phyloP scores from a whole-genome alignment of 2,888 invertebrate genomes.

The Folsomia manolachei region DNA sequence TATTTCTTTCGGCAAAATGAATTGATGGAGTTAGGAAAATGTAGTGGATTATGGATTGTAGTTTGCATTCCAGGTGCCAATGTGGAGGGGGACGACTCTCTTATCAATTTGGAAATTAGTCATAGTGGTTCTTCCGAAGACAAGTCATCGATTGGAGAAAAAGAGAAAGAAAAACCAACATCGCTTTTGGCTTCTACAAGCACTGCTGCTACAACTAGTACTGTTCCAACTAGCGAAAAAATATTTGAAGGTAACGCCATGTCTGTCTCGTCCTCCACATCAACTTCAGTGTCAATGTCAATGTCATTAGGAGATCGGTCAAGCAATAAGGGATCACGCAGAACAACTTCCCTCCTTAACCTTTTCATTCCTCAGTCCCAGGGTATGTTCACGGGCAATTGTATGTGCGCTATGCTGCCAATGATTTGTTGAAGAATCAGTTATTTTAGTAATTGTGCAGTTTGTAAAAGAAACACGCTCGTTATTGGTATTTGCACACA shows the following conservation, averaged over 20 bases:
- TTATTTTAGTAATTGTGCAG: not conserved
- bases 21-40: too few relatives aligned
- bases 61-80: conserved; percentile 5
- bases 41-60: not conserved
- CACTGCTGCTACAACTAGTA: not conserved
- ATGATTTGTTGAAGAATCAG: too few relatives aligned
- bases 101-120: not conserved
- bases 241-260: not conserved
- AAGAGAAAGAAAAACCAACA: not conserved
- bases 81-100: not conserved
- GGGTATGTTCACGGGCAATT: conserved; percentile 65
- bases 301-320: conserved; percentile 21
- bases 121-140: conserved; percentile 3
- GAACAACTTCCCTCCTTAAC: conserved; percentile 91
- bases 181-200: not conserved
- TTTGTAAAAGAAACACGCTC: not conserved
- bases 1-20: too few relatives aligned
- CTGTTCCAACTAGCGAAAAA: not conserved
- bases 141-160: not conserved
- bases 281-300: not conserved
- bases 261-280: not conserved
- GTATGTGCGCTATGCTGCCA: too few relatives aligned
- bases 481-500: conserved; percentile 3
- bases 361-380: conserved; percentile 93
- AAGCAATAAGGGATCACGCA: conserved; percentile 77